Evolutionary conservation across 2,888 invertebrate species (phyloP), one percentile per base, ranked within the genome.

Genomic region (Timema cristinae): DNA sequence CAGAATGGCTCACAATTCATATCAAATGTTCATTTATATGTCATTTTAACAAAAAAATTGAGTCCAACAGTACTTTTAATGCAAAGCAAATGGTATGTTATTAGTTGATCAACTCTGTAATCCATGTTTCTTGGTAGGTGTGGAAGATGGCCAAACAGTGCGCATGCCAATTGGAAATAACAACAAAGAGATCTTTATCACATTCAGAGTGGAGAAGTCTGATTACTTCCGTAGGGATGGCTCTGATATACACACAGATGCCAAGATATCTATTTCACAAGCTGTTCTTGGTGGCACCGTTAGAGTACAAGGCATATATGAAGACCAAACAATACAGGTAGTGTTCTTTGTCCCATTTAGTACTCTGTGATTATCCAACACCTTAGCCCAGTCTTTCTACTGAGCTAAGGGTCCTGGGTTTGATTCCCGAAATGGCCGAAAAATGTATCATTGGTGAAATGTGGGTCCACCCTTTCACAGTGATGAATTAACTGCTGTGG

Each of bases 81-180:
- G 32, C 4, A 32, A 32, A 32, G 32, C 32, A 32, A 32, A 2
- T 32, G 32, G 32, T 32, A 32, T 32, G 32, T 32, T 32, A 32
- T 32, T 32, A 32, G 4, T 32, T 32, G 32, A 32, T 32, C 4
- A 32, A 32, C 32, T 32, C 32, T 32, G 32, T 32, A 32, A 32
- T 32, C 32, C 32, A 32, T 70, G 50, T 71, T 11, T 66, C 67
- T 67, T 72, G 47, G 71, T 91, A 69, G 95, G 95, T 16, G 95
- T 99, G 8, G 97, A 98, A 81, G 95, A 99, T 81, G 98, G 98
- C 0, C 98, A 99, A 83, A 97, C 97, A 0, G 91, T 99, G 6
- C 89, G 98, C 71, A 93, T 99, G 91, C 87, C 92, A 7, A 92
- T 98, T 0, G 97, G 97, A 13, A 32, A 32, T 32, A 32, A 32